Conservation (phyloP, 1,140 invertebrate species). For the Semibalanus balanoides region DNA sequence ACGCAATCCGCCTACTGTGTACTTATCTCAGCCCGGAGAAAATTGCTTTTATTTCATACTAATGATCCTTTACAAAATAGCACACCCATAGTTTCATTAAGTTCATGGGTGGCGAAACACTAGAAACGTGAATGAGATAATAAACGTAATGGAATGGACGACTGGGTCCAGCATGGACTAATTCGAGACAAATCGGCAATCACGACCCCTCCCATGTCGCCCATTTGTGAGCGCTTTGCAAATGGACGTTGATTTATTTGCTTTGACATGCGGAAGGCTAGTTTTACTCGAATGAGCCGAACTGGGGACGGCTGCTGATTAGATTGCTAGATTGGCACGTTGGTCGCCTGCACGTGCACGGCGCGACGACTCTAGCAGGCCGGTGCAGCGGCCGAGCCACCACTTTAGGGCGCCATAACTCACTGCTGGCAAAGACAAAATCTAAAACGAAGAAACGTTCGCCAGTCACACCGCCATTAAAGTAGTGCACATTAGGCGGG, state of each 20-base stretch:
- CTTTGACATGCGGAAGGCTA: too few species aligned
- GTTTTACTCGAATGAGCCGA: too few species aligned
- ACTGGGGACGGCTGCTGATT: too few species aligned
- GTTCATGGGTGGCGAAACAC: neutral
- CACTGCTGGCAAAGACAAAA: neutral
- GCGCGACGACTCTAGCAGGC: too few species aligned
- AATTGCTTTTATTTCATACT: conserved; percentile 1
- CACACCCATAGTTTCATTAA: neutral
- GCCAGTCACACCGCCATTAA: neutral
- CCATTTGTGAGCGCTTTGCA: neutral
- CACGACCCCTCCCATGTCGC: neutral
- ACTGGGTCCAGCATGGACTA: neutral
- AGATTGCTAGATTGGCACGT: too few species aligned
- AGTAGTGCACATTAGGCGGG: neutral
- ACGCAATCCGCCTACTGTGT: neutral
- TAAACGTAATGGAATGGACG: neutral
- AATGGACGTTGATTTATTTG: too few species aligned
- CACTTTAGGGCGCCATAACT: neutral
- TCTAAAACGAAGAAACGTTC: neutral
- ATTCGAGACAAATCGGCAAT: neutral
- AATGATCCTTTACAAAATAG: neutral
- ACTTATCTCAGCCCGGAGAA: neutral
- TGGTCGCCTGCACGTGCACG: too few species aligned
- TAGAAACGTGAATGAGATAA: neutral
- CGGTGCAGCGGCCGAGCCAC: too few species aligned